Evolutionary conservation across 2,113 vertebrate genomes (phyloP).

Genomic region (Vidua macroura): DNA sequence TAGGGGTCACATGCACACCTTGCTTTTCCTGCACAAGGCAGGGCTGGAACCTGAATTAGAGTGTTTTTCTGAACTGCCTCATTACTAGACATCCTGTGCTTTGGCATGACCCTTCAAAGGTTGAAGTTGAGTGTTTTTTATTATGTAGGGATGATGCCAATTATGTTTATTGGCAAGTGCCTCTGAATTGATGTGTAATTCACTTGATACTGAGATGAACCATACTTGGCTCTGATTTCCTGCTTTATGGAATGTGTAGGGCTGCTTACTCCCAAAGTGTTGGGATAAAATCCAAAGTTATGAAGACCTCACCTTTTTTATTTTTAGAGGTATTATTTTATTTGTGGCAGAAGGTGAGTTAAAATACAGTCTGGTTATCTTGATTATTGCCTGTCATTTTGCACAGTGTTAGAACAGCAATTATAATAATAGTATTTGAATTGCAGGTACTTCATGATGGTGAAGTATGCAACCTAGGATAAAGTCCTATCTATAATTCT

Average conservation of each 20-base stretch:
- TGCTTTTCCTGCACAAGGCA: not conserved
- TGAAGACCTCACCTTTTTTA: not conserved
- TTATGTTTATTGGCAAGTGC: not conserved
- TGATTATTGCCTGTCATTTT: not conserved
- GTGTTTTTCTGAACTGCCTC: not conserved
- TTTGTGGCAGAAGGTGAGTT: not conserved
- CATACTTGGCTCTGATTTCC: not conserved
- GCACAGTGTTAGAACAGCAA: not conserved
- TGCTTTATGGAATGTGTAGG: not conserved
- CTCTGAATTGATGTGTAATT: not conserved
- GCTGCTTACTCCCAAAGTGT: not conserved
- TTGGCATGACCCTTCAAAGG: not conserved
- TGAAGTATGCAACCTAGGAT: not conserved
- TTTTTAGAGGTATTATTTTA: not conserved
- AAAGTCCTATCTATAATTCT: not conserved
- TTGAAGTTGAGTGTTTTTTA: not conserved
- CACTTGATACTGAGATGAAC: not conserved
- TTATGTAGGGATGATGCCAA: not conserved
- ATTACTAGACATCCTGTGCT: not conserved
- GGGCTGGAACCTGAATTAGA: not conserved
- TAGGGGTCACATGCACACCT: not conserved
- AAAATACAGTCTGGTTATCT: not conserved
- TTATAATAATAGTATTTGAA: not conserved
- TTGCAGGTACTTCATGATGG: not conserved
- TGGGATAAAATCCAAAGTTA: not conserved